A percentile compares a stretch with the other conserved stretches of the same genome.
phyloP scores from a whole-genome alignment of 2,888 invertebrate genomes.

The Cabera pusaria region DNA sequence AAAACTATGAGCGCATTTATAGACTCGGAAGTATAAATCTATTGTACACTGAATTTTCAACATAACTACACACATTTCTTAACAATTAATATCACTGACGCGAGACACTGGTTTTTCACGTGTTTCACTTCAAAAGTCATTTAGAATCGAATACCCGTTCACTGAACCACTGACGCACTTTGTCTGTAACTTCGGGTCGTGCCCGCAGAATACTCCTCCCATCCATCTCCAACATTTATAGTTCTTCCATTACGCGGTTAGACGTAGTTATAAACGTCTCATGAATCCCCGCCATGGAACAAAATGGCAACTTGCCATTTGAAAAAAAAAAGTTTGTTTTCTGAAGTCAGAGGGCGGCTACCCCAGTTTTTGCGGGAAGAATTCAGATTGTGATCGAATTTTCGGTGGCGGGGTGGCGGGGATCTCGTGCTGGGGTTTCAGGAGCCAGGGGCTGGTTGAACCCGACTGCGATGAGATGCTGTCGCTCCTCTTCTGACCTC shows the following conservation, averaged over 20 bases:
- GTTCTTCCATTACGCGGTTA: slow-evolving; percentile 50
- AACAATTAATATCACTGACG: slow-evolving; percentile 16
- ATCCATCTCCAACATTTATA: slow-evolving; percentile 50
- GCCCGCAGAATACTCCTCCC: slow-evolving; percentile 39
- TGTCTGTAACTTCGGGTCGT: slow-evolving; percentile 31
- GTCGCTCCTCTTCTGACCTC: slow-evolving; percentile 54
- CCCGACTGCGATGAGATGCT: slow-evolving; percentile 46
- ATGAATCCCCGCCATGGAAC: slow-evolving; percentile 59
- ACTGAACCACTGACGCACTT: slow-evolving; percentile 42
- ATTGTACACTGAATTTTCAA: neutral
- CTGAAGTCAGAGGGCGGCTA: slow-evolving; percentile 47
- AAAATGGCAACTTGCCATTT: slow-evolving; percentile 75
- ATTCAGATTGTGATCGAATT: slow-evolving; percentile 57
- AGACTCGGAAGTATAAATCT: no score
- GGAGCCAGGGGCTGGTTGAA: slow-evolving; percentile 57
- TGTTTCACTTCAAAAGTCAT: slow-evolving; percentile 8
- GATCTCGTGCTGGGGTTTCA: slow-evolving; percentile 72
- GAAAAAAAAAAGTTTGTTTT: slow-evolving; percentile 47
- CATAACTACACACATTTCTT: slow-evolving; percentile 3
- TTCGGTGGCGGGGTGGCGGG: slow-evolving; percentile 75
- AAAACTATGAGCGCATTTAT: no score
- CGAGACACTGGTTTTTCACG: slow-evolving; percentile 3
- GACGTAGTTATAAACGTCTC: slow-evolving; percentile 68
- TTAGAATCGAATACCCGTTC: slow-evolving; percentile 17
- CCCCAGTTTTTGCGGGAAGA: slow-evolving; percentile 71